Conservation (phyloP, 1,140 invertebrate genomes). For the Pectinophora gossypiella region DNA sequence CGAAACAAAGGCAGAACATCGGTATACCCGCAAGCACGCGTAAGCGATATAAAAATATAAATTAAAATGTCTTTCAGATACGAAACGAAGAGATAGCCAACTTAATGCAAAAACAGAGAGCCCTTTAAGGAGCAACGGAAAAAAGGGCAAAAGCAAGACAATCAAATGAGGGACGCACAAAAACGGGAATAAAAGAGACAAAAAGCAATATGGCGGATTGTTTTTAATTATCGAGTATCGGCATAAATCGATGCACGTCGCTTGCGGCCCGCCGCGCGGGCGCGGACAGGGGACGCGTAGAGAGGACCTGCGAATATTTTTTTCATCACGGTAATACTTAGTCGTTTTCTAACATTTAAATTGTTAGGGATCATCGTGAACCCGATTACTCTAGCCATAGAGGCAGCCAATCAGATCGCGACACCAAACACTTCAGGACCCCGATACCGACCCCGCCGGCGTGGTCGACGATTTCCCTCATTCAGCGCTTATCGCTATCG, state of each 20-base stretch:
- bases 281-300: slow-evolving; percentile 30
- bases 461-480: too few species aligned
- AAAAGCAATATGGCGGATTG: slow-evolving; percentile 73
- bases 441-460: too few species aligned
- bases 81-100: slow-evolving; percentile 44
- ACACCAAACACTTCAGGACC: too few species aligned
- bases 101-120: slow-evolving; percentile 49
- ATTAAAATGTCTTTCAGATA: slow-evolving; percentile 66
- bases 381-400: too few species aligned
- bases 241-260: slow-evolving; percentile 70
- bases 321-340: neutral
- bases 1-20: slow-evolving; percentile 7
- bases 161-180: slow-evolving; percentile 71
- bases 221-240: slow-evolving; percentile 75
- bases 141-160: slow-evolving; percentile 56
- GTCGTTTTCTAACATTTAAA: neutral
- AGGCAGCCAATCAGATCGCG: too few species aligned
- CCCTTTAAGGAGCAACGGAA: slow-evolving; percentile 44
- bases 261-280: slow-evolving; percentile 48
- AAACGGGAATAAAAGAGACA: slow-evolving; percentile 66
- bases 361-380: too few species aligned
- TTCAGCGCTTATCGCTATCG: too few species aligned
- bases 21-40: slow-evolving; percentile 3
- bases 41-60: slow-evolving; percentile 44
- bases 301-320: slow-evolving; percentile 17